A percentile compares a stretch with the other conserved stretches of the same genome.
phyloP scores from a whole-genome alignment of 2,113 vertebrate species.

The Capricornis sumatraensis region DNA sequence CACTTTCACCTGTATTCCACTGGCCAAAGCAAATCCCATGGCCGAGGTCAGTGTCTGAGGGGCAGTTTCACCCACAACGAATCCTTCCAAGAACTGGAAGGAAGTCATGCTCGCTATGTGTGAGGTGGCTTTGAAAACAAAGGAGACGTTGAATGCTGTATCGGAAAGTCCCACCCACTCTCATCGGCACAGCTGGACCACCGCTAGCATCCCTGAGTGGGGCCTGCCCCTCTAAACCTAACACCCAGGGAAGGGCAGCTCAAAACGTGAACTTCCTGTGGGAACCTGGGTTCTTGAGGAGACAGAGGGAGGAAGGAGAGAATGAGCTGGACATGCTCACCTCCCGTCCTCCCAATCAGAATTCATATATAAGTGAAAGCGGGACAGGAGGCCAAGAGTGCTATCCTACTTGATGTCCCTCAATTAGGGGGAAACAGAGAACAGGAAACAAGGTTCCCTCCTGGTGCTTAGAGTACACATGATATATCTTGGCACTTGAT shows the following conservation, averaged over 20 bases:
- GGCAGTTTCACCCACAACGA: not conserved
- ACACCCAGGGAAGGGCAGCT: not conserved
- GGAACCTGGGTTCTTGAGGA: not conserved
- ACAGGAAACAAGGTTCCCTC: not conserved
- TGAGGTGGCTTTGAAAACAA: not conserved
- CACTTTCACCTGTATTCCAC: not conserved
- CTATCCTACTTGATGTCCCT: not conserved
- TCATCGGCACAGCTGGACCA: rapidly evolving
- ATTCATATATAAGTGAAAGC: not conserved
- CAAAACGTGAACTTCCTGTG: not conserved
- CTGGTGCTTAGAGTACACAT: rapidly evolving
- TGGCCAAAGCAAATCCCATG: not conserved
- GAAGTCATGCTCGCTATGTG: too few species aligned
- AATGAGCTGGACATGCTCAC: rapidly evolving
- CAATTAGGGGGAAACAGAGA: not conserved
- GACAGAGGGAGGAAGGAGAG: not conserved
- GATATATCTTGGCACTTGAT: not conserved
- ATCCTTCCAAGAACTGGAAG: not conserved
- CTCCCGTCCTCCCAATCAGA: not conserved
- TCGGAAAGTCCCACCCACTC: not conserved
- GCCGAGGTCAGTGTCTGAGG: not conserved
- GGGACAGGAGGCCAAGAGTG: not conserved
- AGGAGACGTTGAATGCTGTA: rapidly evolving
- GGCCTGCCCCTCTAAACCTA: not conserved
- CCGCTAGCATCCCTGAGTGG: not conserved